Conservation (phyloP, 2,888 invertebrate genomes). For the Drosophila rubida region DNA sequence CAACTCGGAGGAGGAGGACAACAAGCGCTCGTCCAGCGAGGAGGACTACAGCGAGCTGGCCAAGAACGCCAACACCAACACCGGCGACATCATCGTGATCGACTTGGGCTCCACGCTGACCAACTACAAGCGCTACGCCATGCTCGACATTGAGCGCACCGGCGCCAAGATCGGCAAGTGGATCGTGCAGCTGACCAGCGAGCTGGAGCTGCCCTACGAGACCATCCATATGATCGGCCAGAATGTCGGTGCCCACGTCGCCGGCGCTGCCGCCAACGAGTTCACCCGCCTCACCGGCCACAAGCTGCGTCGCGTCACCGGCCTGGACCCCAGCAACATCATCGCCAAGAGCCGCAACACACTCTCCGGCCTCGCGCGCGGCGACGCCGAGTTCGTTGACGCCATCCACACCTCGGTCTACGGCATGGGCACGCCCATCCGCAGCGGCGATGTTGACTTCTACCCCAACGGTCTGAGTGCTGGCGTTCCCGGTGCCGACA, state of each 20-base stretch:
- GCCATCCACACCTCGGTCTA: conserved; percentile 82
- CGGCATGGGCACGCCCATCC: conserved; percentile 75
- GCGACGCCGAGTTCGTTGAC: conserved; percentile 84
- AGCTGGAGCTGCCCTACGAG: conserved; percentile 68
- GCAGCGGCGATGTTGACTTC: conserved; percentile 83
- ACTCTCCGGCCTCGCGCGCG: conserved; percentile 77
- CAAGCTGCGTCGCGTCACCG: conserved; percentile 82
- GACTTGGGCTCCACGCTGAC: conserved; percentile 76
- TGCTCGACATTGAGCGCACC: conserved; percentile 70
- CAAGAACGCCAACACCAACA: conserved; percentile 58
- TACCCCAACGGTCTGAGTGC: conserved; percentile 81
- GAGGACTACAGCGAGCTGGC: conserved; percentile 57
- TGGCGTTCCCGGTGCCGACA: conserved; percentile 78
- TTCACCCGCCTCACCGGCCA: conserved; percentile 77
- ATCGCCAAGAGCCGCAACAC: conserved; percentile 67
- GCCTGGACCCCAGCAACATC: conserved; percentile 80
- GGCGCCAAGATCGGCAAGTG: conserved; percentile 76
- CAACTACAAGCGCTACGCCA: conserved; percentile 66
- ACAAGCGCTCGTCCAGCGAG: conserved; percentile 63
- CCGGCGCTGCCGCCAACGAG: conserved; percentile 81
- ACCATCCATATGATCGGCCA: conserved; percentile 81
- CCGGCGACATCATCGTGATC: conserved; percentile 79
- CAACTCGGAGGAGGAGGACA: conserved; percentile 47
- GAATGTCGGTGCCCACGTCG: conserved; percentile 82
- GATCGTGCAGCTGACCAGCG: conserved; percentile 68